Conservation (phyloP, 2,113 vertebrate species). For the Xiphophorus maculatus region DNA sequence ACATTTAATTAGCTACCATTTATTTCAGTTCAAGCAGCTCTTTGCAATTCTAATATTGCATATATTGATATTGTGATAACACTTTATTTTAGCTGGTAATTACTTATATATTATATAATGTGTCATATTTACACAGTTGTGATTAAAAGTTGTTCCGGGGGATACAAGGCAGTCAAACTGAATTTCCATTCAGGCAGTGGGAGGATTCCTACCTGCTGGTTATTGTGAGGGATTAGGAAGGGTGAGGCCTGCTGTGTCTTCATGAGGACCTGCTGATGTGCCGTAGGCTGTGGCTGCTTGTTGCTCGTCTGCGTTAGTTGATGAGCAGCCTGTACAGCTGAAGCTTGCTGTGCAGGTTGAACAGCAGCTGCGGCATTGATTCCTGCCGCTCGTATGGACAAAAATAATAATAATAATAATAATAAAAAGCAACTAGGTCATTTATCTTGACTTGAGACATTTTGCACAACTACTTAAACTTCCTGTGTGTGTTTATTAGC, state of each 20-base stretch:
- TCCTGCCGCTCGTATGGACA: slow-evolving; percentile 43
- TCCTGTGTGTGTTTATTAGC: too few species aligned
- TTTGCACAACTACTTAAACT: background rate
- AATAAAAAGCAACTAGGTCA: background rate
- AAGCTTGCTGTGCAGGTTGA: slow-evolving; percentile 77
- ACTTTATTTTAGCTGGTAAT: too few species aligned
- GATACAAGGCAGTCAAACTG: background rate
- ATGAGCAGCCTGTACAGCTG: slow-evolving; percentile 72
- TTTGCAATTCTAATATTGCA: too few species aligned
- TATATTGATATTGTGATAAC: too few species aligned
- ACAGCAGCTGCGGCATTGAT: slow-evolving; percentile 55
- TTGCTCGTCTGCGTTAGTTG: slow-evolving; percentile 65
- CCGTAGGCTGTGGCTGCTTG: slow-evolving; percentile 83
- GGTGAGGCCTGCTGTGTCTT: slow-evolving; percentile 81
- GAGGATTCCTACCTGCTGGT: slow-evolving; percentile 82
- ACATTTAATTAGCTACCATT: too few species aligned
- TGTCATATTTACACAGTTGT: too few species aligned
- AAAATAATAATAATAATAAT: background rate
- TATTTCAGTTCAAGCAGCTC: too few species aligned
- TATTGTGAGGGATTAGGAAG: slow-evolving; percentile 70
- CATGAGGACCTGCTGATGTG: slow-evolving; percentile 89
- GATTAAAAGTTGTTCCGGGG: too few species aligned
- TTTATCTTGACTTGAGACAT: background rate
- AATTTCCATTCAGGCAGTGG: background rate
- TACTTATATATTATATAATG: too few species aligned